A percentile compares a stretch with the other conserved stretches of the same genome.
Evolutionary conservation across 2,797 vertebrate genomes (phyloP).

Genomic region (Girardinus metallicus): DNA sequence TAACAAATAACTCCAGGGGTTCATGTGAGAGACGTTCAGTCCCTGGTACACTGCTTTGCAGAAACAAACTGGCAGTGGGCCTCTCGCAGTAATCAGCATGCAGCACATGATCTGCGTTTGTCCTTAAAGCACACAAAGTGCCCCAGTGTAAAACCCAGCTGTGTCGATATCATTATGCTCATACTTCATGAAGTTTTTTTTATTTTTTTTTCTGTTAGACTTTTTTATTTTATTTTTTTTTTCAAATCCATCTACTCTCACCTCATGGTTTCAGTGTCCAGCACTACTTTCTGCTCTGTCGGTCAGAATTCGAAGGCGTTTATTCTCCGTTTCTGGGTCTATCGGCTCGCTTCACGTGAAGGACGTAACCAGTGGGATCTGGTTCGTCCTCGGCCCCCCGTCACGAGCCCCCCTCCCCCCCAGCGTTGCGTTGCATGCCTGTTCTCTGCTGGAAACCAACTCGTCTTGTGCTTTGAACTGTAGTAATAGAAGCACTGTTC

Average conservation of each 20-base stretch:
- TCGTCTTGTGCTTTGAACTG: conserved; percentile 11
- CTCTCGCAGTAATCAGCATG: conserved; percentile 52
- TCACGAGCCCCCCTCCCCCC: neutral
- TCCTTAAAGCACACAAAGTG: conserved; percentile 63
- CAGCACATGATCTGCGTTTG: conserved; percentile 73
- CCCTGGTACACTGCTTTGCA: conserved; percentile 39
- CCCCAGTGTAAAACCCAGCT: conserved; percentile 49
- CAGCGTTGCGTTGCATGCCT: conserved; percentile 2
- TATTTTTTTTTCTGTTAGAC: neutral
- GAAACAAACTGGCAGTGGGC: conserved; percentile 37
- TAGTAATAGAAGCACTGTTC: conserved; percentile 3
- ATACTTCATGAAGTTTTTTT: neutral
- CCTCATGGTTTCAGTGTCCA: neutral
- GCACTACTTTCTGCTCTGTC: neutral
- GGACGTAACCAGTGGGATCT: neutral
- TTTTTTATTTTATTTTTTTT: neutral
- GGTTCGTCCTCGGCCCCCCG: neutral
- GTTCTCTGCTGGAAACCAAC: conserved; percentile 8
- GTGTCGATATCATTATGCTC: neutral
- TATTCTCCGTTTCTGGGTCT: neutral
- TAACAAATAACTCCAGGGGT: conserved; percentile 29
- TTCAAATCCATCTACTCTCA: neutral
- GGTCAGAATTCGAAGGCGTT: neutral
- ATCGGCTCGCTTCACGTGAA: neutral
- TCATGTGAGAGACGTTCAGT: conserved; percentile 54